Evolutionary conservation across 2,888 invertebrate species (phyloP), one percentile per base, ranked within the genome.

Genomic region (Serripes groenlandicus): DNA sequence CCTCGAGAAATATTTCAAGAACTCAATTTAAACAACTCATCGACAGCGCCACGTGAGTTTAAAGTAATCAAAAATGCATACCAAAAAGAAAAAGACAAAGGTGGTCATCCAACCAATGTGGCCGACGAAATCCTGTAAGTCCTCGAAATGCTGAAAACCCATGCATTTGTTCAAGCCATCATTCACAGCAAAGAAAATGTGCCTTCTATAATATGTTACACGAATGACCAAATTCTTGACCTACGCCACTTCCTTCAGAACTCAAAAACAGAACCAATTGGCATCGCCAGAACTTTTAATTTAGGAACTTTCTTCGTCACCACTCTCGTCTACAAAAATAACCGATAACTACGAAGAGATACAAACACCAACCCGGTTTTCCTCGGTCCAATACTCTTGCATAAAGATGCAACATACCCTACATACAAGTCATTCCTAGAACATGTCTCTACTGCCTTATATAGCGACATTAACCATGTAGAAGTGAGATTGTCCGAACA

Each of bases 281-380:
- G 77, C 9, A 77, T 77, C 21, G 83, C 77, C 62, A 35, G 74
- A 49, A 81, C 80, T 18, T 84, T 81, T 56, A 83, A 83, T 35
- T 52, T 80, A 21, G 83, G 74, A 5, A n/a, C 54, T 5, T 84
- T 71, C 26, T 78, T 56, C 35, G 68, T 71, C 2, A 84, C 78
- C 15, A 73, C 60, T 21, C 30, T 75, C 35, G 80, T 84, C 11
- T 84, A 80, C 52, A 73, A 84, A 64, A 81, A 81, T 60, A 26
- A 73, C 35, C 69, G 72, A 52, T 32, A 77, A 11, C 18, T 77
- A 15, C 70, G 78, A 34, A 80, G 74, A 64, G 52, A 56, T 9
- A 70, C 74, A 52, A 66, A 70, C n/a, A 35, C 70, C 30, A 21
- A 68, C 21, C 80, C 80, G 3, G 35, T 80, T 2, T 74, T 84